Base-by-base conservation (phyloP, 2,888 invertebrate genomes). In the Agrochola lychnidis region DNA sequence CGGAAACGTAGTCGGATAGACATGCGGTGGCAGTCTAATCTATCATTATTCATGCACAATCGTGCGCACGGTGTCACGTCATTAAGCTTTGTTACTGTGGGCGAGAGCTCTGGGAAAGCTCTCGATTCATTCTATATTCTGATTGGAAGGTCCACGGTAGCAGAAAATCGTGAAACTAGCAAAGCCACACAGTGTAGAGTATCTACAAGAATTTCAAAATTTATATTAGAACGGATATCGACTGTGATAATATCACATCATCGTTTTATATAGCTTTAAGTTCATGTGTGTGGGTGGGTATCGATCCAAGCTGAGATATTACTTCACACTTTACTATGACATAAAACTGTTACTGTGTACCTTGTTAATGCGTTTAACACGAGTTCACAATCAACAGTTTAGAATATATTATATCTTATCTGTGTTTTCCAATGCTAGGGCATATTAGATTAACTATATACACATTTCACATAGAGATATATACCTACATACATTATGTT, bases 341-440 rank as follows among this genome's bases (percentile, higher is more conserved):
- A 66, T 71, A 61, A 70, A 51, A 79, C 73, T 61, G 68, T 62
- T 40, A 84, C 14, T 80, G 19, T 62, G 57, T 84, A 48, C 51
- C 22, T 51, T 69, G 71, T n/a, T 73, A 63, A 72, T 84, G 69
- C 59, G 57, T 62, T 70, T 10, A 66, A 74, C 62, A 82, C 42
- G 71, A 70, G 63, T 71, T 71, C 10, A 30, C 53, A 71, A 76
- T 82, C 71, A 84, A 67, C 59, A 16, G 70, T 82, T 83, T 56
- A 36, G 40, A 51, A 59, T 51, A 51, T 56, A 51, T 56, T 51
- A 53, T 56, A 56, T 62, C 61, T 67, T 62, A 78, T 67, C 66
- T 57, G 30, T n/a, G 4, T 68, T 19, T 81, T 12, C 36, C 25
- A 66, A 45, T 42, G 68, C 10, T 56, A 45, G n/a, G 7, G 22